Evolutionary conservation across 2,888 invertebrate genomes (phyloP), one percentile per base, ranked within the genome.

Genomic region (Eristalinus aeneus): DNA sequence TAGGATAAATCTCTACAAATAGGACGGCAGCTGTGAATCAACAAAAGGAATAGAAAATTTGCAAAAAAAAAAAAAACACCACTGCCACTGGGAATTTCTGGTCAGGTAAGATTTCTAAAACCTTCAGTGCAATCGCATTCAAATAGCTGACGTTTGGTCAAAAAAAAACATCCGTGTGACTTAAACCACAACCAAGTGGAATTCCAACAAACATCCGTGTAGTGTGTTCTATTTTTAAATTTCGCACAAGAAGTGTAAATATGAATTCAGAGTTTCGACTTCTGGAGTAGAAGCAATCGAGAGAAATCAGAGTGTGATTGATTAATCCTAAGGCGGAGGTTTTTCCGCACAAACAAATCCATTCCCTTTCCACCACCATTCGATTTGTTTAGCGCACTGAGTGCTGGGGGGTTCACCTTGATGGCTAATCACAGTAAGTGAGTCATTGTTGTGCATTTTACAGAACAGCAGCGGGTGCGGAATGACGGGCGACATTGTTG

Each of bases 1-100:
- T 69, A 69, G 20, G 73, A 9, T 39, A 68, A 65, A 36, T 22
- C 12, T n/a, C 39, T 32, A 9, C 61, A 71, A 74, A 61, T 82
- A 86, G 86, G 86, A 82, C 86, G 86, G 78, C 86, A 86, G 81
- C 86, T 73, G 81, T 81, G 74, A 9, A 63, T 67, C 77, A 77
- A 78, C 65, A 64, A 64, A 69, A 22, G 36, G 23, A 54, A 16
- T 8, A 32, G 58, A 8, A 63, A 65, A 23, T 39, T 23, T 12
- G 10, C 0, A 64, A 53, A 58, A 72, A 56, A 68, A 68, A 67
- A 46, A 27, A 34, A n/a, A 74, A 39, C 53, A 5, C 36, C 8
- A 39, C 27, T 46, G 54, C 56, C 61, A 71, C 54, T 74, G 27
- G 61, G 46, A 71, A 69, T 74, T 78, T 82, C 82, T 82, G 22